Conservation (phyloP, 2,888 invertebrate genomes). For the Drymonia ruficornis region DNA sequence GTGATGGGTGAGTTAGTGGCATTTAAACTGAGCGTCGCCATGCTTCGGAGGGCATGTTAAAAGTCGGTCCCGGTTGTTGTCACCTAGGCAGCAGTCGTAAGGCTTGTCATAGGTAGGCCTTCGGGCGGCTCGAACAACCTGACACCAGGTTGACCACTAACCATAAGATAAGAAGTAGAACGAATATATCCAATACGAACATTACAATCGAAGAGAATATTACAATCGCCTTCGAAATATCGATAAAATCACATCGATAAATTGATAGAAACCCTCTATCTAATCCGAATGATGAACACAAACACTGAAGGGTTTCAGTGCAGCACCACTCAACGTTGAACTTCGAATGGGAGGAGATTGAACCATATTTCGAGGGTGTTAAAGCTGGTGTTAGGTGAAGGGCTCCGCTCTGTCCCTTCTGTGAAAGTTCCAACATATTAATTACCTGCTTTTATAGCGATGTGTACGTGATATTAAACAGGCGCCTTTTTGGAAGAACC, state of each 20-base stretch:
- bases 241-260: constrained; percentile 5
- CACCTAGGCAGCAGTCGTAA: too few relatives aligned
- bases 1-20: too few relatives aligned
- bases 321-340: constrained; percentile 7
- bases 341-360: constrained; percentile 6
- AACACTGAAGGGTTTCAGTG: constrained; percentile 33
- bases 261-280: constrained; percentile 10
- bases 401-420: constrained; percentile 15
- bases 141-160: too few relatives aligned
- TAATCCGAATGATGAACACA: constrained; percentile 28
- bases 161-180: too few relatives aligned
- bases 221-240: constrained; percentile 5
- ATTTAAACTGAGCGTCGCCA: too few relatives aligned
- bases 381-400: constrained; percentile 1
- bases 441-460: constrained; percentile 19
- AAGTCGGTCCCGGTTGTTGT: too few relatives aligned
- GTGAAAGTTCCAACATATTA: constrained; percentile 31
- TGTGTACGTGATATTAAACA: constrained; percentile 25
- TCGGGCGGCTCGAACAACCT: too few relatives aligned
- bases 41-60: too few relatives aligned
- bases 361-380: constrained; percentile 10
- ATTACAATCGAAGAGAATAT: neutral
- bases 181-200: too few relatives aligned
- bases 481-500: constrained; percentile 6
- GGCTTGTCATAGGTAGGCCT: too few relatives aligned